Conservation (phyloP, 2,888 invertebrate species). For the Amorpha juglandis region DNA sequence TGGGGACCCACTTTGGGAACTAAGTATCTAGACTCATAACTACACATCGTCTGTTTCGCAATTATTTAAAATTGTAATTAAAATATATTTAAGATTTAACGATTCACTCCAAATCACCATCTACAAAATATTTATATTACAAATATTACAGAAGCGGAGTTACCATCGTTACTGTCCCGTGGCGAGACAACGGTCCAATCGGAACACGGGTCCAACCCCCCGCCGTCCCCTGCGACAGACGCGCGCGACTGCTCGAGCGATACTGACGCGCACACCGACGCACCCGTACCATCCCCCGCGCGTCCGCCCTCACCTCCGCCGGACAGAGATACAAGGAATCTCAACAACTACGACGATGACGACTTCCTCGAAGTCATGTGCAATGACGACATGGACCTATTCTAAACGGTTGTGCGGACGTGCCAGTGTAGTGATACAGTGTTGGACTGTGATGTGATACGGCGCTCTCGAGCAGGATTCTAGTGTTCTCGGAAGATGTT, state of each 20-base stretch:
- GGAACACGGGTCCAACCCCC: constrained; percentile 88
- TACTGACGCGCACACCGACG: constrained; percentile 84
- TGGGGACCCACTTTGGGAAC: no score
- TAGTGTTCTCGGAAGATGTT: background rate
- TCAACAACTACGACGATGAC: constrained; percentile 84
- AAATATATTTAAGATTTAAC: no score
- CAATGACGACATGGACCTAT: constrained; percentile 89
- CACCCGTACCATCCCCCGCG: constrained; percentile 38
- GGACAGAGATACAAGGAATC: constrained; percentile 52
- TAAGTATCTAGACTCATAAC: no score
- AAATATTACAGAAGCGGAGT: constrained; percentile 75
- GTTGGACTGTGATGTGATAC: background rate
- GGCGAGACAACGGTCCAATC: constrained; percentile 84
- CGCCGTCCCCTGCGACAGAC: constrained; percentile 92
- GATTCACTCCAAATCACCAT: no score
- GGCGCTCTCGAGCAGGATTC: background rate
- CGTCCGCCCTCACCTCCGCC: constrained; percentile 45
- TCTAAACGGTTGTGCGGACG: constrained; percentile 59
- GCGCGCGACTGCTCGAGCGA: constrained; percentile 87
- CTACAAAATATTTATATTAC: background rate
- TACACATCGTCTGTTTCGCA: no score
- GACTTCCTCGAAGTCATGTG: constrained; percentile 89
- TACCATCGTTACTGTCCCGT: constrained; percentile 86
- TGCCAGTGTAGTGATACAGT: background rate
- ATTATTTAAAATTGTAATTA: no score